phyloP scores from a whole-genome alignment of 2,113 vertebrate species.

The Platichthys stellatus region DNA sequence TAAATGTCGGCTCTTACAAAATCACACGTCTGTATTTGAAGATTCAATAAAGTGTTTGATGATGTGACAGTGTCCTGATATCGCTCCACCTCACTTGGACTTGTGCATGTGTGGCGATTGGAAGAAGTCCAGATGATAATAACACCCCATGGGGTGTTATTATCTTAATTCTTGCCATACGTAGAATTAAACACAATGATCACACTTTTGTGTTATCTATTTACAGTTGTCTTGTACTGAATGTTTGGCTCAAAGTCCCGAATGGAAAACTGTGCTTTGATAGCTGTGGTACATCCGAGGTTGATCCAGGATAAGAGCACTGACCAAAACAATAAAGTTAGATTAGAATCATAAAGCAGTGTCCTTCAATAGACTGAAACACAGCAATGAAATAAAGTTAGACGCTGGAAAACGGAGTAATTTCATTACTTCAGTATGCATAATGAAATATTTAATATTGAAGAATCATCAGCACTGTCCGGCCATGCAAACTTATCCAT shows the following conservation, averaged over 20 bases:
- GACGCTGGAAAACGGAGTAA: background rate
- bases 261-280: slow-evolving; percentile 21
- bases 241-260: slow-evolving; percentile 52
- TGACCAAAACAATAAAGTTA: slow-evolving; percentile 15
- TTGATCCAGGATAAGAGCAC: slow-evolving; percentile 1
- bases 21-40: slow-evolving; percentile 11
- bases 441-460: too few species aligned
- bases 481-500: too few species aligned
- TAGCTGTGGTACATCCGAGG: slow-evolving; percentile 32
- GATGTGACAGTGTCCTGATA: background rate
- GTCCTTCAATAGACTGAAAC: background rate
- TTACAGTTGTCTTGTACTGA: slow-evolving; percentile 14
- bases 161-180: too few species aligned
- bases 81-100: background rate
- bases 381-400: background rate
- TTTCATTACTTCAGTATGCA: too few species aligned
- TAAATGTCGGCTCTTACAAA: background rate
- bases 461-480: too few species aligned
- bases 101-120: background rate
- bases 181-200: background rate
- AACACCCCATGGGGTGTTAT: background rate
- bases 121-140: background rate
- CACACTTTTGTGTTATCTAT: slow-evolving; percentile 23
- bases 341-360: slow-evolving; percentile 43
- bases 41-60: slow-evolving; percentile 23